These are phyloP conservation scores for Halcyon malimbica DNA, from an alignment of 2,113 vertebrate species.

Conservation along the genomic window DNA sequence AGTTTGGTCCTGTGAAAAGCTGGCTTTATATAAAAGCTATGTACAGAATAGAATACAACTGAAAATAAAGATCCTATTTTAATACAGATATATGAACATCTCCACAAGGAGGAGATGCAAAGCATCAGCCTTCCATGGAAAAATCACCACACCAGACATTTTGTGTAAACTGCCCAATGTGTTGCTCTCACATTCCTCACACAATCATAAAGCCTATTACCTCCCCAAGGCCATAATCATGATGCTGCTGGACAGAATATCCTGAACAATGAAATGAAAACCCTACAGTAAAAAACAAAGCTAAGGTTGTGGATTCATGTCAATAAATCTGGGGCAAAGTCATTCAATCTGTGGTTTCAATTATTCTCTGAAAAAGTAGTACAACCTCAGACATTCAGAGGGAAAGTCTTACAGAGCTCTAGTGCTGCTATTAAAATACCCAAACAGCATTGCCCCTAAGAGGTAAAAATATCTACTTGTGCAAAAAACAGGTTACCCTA, in stretches of 20 bases:
- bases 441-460: background rate
- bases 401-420: background rate
- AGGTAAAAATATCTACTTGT: background rate
- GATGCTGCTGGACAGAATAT: background rate
- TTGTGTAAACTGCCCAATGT: constrained; percentile 15
- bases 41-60: background rate
- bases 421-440: background rate
- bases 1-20: background rate
- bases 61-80: background rate
- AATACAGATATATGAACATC: background rate
- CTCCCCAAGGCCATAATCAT: background rate
- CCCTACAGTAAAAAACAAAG: constrained; percentile 6
- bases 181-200: constrained; percentile 13
- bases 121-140: background rate
- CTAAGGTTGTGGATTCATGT: background rate
- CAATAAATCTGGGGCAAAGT: constrained; percentile 11
- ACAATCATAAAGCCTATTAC: constrained; percentile 19
- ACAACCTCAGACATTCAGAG: background rate
- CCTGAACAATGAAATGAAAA: background rate
- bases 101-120: background rate
- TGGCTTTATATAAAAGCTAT: background rate
- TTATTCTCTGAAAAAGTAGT: background rate
- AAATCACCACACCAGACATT: background rate
- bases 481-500: background rate
- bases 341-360: background rate